phyloP scores from a whole-genome alignment of 2,888 invertebrate genomes.

The Allolobophora icterica region DNA sequence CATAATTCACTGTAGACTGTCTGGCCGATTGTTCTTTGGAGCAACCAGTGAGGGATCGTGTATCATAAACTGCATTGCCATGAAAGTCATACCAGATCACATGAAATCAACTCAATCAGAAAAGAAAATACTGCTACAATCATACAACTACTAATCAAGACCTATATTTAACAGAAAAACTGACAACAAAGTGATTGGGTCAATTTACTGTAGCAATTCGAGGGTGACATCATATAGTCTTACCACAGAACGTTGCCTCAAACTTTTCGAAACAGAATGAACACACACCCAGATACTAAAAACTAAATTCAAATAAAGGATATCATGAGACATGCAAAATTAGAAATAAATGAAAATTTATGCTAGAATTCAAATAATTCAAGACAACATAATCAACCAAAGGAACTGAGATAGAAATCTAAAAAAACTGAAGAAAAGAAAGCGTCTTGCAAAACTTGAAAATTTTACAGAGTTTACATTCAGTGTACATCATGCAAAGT shows the following conservation, averaged over 20 bases:
- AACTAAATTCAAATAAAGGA: not conserved
- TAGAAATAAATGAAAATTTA: not conserved
- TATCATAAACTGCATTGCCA: not conserved
- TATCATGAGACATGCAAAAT: not conserved
- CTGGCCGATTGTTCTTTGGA: too few relatives aligned
- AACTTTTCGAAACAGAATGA: conserved; percentile 27
- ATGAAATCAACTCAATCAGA: not conserved
- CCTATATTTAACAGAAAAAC: not conserved
- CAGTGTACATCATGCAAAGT: conserved; percentile 4
- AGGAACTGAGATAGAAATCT: not conserved
- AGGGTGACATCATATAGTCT: conserved; percentile 14
- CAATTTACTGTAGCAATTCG: not conserved
- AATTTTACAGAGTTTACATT: not conserved
- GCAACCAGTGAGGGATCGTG: not conserved
- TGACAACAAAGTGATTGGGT: not conserved
- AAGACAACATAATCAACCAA: not conserved
- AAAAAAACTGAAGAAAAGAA: not conserved
- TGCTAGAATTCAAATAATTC: not conserved
- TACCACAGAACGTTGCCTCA: conserved; percentile 6
- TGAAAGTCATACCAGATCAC: not conserved
- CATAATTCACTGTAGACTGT: too few relatives aligned
- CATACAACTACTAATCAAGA: not conserved
- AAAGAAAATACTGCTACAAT: not conserved
- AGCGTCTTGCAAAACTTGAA: not conserved
- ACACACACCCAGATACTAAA: conserved; percentile 21